Evolutionary conservation across 1,140 invertebrate genomes (phyloP).

Genomic region (Ditylenchus dipsaci): DNA sequence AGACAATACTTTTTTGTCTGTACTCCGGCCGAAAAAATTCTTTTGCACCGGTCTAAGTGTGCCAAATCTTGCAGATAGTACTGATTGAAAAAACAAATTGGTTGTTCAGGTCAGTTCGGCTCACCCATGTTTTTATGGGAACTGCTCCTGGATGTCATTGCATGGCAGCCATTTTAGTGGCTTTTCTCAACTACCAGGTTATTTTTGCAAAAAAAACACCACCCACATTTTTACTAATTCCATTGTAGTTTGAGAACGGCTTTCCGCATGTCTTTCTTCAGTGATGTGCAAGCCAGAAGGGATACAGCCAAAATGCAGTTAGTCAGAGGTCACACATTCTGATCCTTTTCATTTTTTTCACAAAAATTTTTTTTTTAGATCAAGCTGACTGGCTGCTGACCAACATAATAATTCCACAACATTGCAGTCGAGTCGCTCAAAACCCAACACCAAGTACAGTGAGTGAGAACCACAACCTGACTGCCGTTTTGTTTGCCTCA

Average conservation of each 20-base stretch:
- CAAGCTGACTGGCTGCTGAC: conserved; percentile 91
- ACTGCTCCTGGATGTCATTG: conserved; percentile 73
- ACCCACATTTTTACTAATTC: too few species aligned
- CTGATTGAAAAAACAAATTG: too few species aligned
- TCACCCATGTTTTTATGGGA: conserved; percentile 65
- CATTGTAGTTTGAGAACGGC: too few species aligned
- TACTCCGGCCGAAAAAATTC: too few species aligned
- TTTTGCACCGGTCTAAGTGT: too few species aligned
- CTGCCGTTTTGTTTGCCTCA: conserved; percentile 87
- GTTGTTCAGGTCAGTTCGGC: conserved; percentile 16
- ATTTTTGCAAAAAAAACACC: too few species aligned
- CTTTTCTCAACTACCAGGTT: conserved; percentile 69
- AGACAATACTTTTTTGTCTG: too few species aligned
- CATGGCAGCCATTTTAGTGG: conserved; percentile 77
- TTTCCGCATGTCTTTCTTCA: conserved; percentile 84
- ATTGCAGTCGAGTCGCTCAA: conserved; percentile 85
- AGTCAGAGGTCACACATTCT: conserved; percentile 21
- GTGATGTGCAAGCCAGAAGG: conserved; percentile 78
- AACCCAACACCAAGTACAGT: conserved; percentile 87
- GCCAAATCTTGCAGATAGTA: too few species aligned
- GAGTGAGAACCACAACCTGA: conserved; percentile 86
- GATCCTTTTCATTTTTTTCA: conserved; percentile 3
- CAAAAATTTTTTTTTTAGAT: too few species aligned
- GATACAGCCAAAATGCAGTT: conserved; percentile 72
- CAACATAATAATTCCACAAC: conserved; percentile 89